A percentile compares a stretch with the other conserved stretches of the same genome.
phyloP scores from a whole-genome alignment of 2,113 vertebrate species.

The Spea bombifrons region DNA sequence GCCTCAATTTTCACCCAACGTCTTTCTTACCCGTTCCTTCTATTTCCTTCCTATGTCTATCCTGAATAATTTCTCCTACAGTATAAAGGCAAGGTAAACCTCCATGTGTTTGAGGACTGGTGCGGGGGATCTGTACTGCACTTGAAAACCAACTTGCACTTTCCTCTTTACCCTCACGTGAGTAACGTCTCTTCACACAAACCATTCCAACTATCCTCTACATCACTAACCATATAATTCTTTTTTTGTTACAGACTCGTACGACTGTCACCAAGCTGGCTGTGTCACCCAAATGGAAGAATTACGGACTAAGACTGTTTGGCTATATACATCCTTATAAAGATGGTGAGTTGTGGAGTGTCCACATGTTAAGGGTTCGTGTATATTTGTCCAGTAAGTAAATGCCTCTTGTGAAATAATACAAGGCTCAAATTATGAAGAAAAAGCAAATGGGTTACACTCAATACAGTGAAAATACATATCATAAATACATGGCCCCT shows the following conservation, averaged over 20 bases:
- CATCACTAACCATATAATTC: not conserved
- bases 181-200: slow-evolving; percentile 60
- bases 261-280: slow-evolving; percentile 91
- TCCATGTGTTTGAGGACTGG: slow-evolving; percentile 98
- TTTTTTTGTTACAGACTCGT: slow-evolving; percentile 70
- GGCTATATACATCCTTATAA: slow-evolving; percentile 93
- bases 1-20: no score
- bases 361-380: no score
- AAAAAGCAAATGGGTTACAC: no score
- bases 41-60: no score
- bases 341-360: slow-evolving; percentile 76
- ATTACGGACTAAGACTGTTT: slow-evolving; percentile 92
- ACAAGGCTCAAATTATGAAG: no score
- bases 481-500: no score
- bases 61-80: slow-evolving; percentile 53
- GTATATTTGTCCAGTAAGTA: no score
- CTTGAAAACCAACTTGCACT: slow-evolving; percentile 91
- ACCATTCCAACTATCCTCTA: rapidly evolving
- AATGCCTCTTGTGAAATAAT: no score
- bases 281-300: slow-evolving; percentile 97
- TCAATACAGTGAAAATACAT: no score
- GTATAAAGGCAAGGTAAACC: slow-evolving; percentile 91
- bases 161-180: slow-evolving; percentile 93
- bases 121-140: slow-evolving; percentile 87
- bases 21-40: no score